phyloP scores from a whole-genome alignment of 2,113 vertebrate species.

The Morone saxatilis region DNA sequence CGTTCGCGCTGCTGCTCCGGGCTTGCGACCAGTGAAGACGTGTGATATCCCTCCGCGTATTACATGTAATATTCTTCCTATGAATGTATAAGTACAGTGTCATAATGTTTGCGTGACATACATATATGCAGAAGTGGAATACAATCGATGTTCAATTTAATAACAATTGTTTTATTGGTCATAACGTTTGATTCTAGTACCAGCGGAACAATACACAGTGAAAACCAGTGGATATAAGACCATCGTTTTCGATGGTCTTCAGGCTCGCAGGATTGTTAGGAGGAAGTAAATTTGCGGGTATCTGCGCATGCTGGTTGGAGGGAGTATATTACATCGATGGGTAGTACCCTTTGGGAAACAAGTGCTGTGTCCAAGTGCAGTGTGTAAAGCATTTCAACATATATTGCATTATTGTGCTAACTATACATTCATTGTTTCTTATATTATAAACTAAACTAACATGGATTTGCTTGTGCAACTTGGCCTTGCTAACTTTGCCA shows the following conservation, averaged over 20 bases:
- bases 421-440: not conserved
- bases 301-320: not conserved
- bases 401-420: not conserved
- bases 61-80: accelerated
- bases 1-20: constrained; percentile 54
- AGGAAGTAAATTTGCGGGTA: not conserved
- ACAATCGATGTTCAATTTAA: accelerated
- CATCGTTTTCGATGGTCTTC: constrained; percentile 86
- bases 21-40: not conserved
- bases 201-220: constrained; percentile 70
- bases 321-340: no score
- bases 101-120: accelerated
- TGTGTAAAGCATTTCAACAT: not conserved
- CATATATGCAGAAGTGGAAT: accelerated
- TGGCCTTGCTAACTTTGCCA: not conserved
- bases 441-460: not conserved
- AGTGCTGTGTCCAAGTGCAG: not conserved
- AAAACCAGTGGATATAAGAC: constrained; percentile 73
- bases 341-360: no score
- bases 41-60: constrained; percentile 61
- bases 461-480: not conserved
- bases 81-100: accelerated
- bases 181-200: constrained; percentile 55
- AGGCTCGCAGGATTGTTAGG: not conserved
- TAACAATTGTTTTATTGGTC: not conserved